Base-by-base conservation (phyloP, 2,797 vertebrate genomes). In the Poecilia wingei region DNA sequence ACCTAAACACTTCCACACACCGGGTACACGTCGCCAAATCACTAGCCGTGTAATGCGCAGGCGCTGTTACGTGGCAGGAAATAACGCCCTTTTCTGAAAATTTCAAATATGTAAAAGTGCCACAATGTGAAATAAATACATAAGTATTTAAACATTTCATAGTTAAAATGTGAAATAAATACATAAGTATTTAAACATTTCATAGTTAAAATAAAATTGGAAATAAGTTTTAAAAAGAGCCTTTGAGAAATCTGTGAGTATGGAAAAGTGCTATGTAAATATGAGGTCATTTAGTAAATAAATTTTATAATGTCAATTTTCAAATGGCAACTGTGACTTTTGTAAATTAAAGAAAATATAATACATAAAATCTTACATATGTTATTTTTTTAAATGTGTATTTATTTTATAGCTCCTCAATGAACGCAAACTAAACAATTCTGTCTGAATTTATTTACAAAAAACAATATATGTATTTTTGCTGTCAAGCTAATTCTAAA, bases 41-140 rank as follows among this genome's bases (percentile, higher is more conserved):
- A 82, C 72, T 66, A 79, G 86, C 77, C 28, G 78, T 43, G 41
- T 33, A 84, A 2, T 90, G 93, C 93, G 91, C 93, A 93, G 92
- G 92, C 93, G 91, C 88, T 46, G 80, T 95, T 93, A 96, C 95
- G 95, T 96, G 95, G 95, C 95, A 95, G 91, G 93, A 95, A 95
- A 77, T 89, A 57, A 79, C 76, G 79, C 85, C 83, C 69, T 76
- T 73, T 59, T 74, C 33, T 16, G 57, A 31, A 61, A 0, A 61
- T 33, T 33, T 61, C 0, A 33, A 7, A 3, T 5, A 57, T 6
- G 14, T 28, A 8, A 4, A 57, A 57, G 53, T 57, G 53, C 46
- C 46, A 47, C 20, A 53, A 8, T 22, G 20, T 59, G 14, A 59
- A 31, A 59, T 59, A 25, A 53, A 36, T 36, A 36, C 33, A 36